Evolutionary conservation across 2,888 invertebrate genomes (phyloP).

Genomic region (Lithophane semibrunnea): DNA sequence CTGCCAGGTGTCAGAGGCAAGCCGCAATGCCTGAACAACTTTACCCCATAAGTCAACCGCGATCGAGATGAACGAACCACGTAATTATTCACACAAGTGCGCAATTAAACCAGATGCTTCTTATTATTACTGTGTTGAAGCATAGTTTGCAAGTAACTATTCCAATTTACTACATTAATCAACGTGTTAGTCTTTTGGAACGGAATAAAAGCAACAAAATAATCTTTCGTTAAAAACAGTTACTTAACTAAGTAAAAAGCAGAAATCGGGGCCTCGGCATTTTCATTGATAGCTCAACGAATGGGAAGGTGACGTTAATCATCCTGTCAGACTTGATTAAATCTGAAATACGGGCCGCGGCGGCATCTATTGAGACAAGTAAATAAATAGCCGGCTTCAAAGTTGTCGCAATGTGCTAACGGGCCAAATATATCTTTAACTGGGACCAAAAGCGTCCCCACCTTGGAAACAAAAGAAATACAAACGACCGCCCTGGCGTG

Average conservation of each 20-base stretch:
- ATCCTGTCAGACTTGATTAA: slow-evolving; percentile 86
- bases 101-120: slow-evolving; percentile 63
- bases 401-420: slow-evolving; percentile 87
- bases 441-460: slow-evolving; percentile 79
- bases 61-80: slow-evolving; percentile 79
- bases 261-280: slow-evolving; percentile 72
- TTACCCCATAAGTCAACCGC: slow-evolving; percentile 83
- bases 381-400: slow-evolving; percentile 86
- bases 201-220: slow-evolving; percentile 55
- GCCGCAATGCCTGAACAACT: slow-evolving; percentile 82
- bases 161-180: slow-evolving; percentile 56
- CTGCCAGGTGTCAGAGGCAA: slow-evolving; percentile 86
- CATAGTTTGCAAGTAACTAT: slow-evolving; percentile 57
- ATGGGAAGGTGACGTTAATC: slow-evolving; percentile 85
- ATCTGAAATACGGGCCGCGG: slow-evolving; percentile 85
- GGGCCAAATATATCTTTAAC: slow-evolving; percentile 85
- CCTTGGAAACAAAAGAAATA: slow-evolving; percentile 86
- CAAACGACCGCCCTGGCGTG: slow-evolving; percentile 84
- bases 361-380: slow-evolving; percentile 85
- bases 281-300: slow-evolving; percentile 79
- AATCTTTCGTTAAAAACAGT: slow-evolving; percentile 68
- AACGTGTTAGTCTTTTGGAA: slow-evolving; percentile 44
- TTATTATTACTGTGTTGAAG: slow-evolving; percentile 57
- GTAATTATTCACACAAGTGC: slow-evolving; percentile 71
- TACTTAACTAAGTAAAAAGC: slow-evolving; percentile 69